These are phyloP conservation scores for Microplitis mediator DNA, from an alignment of 1,140 invertebrate genomes.

Conservation along the genomic window DNA sequence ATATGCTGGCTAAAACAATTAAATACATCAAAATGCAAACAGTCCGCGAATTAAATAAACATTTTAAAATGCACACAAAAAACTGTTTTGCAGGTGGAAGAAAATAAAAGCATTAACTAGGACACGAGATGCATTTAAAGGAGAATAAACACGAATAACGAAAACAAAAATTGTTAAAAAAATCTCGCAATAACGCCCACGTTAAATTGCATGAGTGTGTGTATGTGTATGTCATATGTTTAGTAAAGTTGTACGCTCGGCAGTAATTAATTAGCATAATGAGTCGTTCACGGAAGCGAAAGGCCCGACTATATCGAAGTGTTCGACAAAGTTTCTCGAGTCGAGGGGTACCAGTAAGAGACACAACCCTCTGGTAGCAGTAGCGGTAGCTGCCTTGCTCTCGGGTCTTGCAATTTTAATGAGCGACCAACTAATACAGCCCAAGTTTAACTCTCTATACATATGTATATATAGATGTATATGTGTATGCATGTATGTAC, in stretches of 20 bases:
- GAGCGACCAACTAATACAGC: slow-evolving; percentile 39
- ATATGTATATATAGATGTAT: background rate
- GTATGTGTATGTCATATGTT: background rate
- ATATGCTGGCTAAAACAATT: no score
- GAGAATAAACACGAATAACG: background rate
- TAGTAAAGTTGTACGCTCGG: slow-evolving; percentile 17
- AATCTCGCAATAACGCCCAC: background rate
- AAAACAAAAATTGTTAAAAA: background rate
- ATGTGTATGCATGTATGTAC: background rate
- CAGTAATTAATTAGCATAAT: slow-evolving; percentile 55
- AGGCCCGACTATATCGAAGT: slow-evolving; percentile 42
- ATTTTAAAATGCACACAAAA: no score
- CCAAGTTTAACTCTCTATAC: background rate
- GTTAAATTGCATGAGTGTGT: background rate
- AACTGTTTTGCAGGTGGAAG: background rate
- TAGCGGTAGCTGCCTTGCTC: slow-evolving; percentile 3
- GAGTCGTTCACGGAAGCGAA: slow-evolving; percentile 46
- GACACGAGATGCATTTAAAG: background rate
- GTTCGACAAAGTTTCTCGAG: slow-evolving; percentile 44
- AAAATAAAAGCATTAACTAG: background rate
- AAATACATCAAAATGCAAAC: no score
- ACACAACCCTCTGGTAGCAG: slow-evolving; percentile 14
- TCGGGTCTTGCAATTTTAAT: slow-evolving; percentile 51
- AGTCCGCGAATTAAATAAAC: no score
- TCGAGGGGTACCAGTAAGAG: slow-evolving; percentile 9